Base-by-base conservation (phyloP, 2,888 invertebrate genomes). In the Amphipyra tragopoginis region DNA sequence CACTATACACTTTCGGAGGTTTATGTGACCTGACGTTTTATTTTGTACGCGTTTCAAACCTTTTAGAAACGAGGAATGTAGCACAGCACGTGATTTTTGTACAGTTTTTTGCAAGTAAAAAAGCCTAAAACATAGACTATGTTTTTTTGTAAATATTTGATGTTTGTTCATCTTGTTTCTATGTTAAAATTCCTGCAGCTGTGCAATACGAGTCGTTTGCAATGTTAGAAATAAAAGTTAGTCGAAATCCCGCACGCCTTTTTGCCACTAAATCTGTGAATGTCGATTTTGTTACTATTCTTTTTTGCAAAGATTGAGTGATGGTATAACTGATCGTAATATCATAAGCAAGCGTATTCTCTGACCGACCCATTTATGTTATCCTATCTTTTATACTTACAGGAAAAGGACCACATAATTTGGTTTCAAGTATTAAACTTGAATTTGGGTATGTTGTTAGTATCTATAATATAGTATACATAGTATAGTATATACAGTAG, bases 41-140 rank as follows among this genome's bases (percentile, higher is more conserved):
- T 77, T 73, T 70, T 60, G 15, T 43, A 56, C 51, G 14, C 43
- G 50, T 64, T 63, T 48, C 56, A 59, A 76, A 59, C 49, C 65
- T 76, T 77, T 76, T 67, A 71, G 57, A 65, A 58, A 58, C 58
- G 58, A 48, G 29, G 21, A 65, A 70, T 54, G 56, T 45, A 42
- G 61, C 49, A n/a, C 33, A 48, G 52, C 45, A 29, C 38, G 14
- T 50, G 38, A 47, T 65, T 69, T 71, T 60, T 45, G 29, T 53
- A 40, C 45, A 7, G 40, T 58, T 70, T 73, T 65, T 52, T 43
- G 57, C 42, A 11, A 45, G 29, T 58, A 21, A 15, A 45, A 67
- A 59, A 49, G 14, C 33, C 55, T 63, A 29, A 29, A 53, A n/a
- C 49, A 2, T 11, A 8, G 9, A 29, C 6, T 6, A 0, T 10